Percentiles rank a stretch among this genome's conserved stretches.
Evolutionary conservation across 2,888 invertebrate genomes (phyloP).

Genomic region (Himalopsyche anomala): DNA sequence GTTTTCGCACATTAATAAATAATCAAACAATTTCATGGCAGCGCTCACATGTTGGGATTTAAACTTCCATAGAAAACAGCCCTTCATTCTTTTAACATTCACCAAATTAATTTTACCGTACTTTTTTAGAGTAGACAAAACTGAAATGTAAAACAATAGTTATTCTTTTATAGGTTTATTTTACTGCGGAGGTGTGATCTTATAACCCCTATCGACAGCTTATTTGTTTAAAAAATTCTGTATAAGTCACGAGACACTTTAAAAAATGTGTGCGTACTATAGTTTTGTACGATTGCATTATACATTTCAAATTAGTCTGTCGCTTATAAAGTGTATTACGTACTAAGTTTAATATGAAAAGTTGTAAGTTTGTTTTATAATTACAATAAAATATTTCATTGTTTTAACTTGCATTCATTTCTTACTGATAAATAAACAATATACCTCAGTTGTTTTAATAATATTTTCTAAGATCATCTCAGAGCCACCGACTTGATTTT

Average conservation of each 20-base stretch:
- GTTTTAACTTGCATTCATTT: not conserved
- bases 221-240: not conserved
- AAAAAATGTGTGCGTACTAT: not conserved
- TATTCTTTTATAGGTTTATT: too few relatives aligned
- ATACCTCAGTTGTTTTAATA: not conserved
- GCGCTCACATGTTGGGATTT: too few relatives aligned
- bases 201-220: conserved; percentile 1
- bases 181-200: too few relatives aligned
- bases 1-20: too few relatives aligned
- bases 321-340: not conserved
- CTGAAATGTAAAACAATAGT: too few relatives aligned
- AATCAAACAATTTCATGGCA: too few relatives aligned
- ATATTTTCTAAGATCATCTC: not conserved
- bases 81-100: too few relatives aligned
- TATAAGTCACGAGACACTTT: not conserved
- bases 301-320: not conserved
- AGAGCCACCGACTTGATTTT: too few relatives aligned
- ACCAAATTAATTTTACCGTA: too few relatives aligned
- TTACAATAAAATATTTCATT: not conserved
- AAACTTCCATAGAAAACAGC: too few relatives aligned
- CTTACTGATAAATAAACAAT: not conserved
- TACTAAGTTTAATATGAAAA: not conserved
- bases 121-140: too few relatives aligned
- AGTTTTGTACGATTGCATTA: not conserved
- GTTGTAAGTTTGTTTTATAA: not conserved